Conservation (phyloP, 2,113 vertebrate species). For the Oncorhynchus keta region DNA sequence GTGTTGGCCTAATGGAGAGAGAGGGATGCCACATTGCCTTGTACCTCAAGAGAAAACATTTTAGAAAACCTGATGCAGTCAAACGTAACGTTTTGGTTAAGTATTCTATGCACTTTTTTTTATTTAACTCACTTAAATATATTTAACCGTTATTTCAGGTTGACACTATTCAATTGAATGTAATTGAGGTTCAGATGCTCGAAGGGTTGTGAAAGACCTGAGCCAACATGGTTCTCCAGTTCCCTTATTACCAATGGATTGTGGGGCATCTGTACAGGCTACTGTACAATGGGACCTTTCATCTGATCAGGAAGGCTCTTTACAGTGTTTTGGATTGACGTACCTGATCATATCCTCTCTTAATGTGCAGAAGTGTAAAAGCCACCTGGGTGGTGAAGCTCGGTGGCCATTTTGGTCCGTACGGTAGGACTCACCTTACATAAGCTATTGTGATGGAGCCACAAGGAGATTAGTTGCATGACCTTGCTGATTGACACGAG, state of each 20-base stretch:
- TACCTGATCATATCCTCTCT: not conserved
- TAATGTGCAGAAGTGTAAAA: not conserved
- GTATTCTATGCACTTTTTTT: no score
- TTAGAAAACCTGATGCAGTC: no score
- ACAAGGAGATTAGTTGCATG: not conserved
- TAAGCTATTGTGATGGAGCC: not conserved
- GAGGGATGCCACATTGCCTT: no score
- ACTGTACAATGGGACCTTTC: constrained; percentile 17
- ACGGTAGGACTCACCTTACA: not conserved
- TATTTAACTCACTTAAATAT: no score
- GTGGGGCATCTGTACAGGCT: not conserved
- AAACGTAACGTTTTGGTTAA: no score
- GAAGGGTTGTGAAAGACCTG: no score
- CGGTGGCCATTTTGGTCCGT: not conserved
- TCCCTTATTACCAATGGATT: constrained; percentile 34
- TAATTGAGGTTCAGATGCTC: no score
- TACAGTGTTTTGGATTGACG: constrained; percentile 28
- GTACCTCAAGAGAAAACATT: no score
- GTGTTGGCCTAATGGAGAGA: no score
- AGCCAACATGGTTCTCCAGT: constrained; percentile 43
- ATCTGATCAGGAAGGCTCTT: constrained; percentile 2
- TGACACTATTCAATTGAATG: no score
- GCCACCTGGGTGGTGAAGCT: not conserved
- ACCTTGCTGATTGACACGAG: not conserved
- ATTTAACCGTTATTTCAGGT: no score